Conservation (phyloP, 2,888 invertebrate species). For the Nephrotoma guestfalica region DNA sequence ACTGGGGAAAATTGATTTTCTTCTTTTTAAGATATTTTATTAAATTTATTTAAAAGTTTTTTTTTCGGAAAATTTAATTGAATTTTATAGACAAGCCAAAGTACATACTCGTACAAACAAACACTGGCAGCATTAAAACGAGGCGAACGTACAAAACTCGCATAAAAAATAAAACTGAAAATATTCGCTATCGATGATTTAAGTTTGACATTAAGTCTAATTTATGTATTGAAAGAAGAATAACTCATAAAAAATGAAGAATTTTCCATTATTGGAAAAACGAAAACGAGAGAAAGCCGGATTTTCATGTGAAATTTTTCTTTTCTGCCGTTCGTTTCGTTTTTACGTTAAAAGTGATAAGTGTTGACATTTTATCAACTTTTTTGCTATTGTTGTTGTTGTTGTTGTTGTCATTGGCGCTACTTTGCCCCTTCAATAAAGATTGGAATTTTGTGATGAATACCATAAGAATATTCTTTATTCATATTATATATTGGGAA, state of each 20-base stretch:
- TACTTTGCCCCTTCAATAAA: neutral
- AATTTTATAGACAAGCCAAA: neutral
- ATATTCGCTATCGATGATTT: neutral
- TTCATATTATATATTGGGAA: neutral
- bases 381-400: neutral
- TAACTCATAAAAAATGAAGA: neutral
- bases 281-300: neutral
- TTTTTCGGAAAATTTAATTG: neutral
- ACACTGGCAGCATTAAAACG: neutral
- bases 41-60: neutral
- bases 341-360: neutral
- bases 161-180: neutral
- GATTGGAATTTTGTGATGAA: neutral
- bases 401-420: neutral
- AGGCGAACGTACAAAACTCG: neutral
- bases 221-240: neutral
- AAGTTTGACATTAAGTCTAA: neutral
- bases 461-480: neutral
- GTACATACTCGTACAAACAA: neutral
- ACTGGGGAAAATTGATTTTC: neutral
- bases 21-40: neutral
- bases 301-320: neutral
- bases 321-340: neutral
- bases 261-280: neutral
- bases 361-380: neutral